Conservation (phyloP, 2,797 vertebrate species). For the Mormyrus proboscirostris region DNA sequence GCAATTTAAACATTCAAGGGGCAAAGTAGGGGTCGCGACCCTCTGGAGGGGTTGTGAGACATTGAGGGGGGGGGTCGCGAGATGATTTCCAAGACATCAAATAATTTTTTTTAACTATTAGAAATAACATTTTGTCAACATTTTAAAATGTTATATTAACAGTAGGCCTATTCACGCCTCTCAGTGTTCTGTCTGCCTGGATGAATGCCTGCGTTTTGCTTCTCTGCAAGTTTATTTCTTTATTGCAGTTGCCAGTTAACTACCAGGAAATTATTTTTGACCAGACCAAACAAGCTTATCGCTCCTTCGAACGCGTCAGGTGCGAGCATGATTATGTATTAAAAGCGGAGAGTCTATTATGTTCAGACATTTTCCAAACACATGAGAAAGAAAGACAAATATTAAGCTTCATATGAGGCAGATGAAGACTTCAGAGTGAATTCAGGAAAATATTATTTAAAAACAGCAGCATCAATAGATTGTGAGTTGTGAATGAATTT, state of each 20-base stretch:
- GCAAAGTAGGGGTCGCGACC: too few species aligned
- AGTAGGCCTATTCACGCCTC: not conserved
- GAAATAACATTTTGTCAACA: too few species aligned
- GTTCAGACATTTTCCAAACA: not conserved
- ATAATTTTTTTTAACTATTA: too few species aligned
- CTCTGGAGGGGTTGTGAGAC: too few species aligned
- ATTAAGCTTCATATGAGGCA: not conserved
- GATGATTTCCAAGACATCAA: too few species aligned
- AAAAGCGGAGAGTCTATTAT: not conserved
- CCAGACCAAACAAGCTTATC: not conserved
- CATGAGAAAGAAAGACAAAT: not conserved
- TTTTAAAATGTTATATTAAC: too few species aligned
- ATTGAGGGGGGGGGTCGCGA: too few species aligned
- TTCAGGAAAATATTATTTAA: not conserved
- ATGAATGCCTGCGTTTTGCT: not conserved
- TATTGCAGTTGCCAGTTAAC: not conserved
- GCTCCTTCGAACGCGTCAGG: not conserved
- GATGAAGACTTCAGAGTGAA: not conserved
- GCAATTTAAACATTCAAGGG: too few species aligned
- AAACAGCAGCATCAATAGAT: too few species aligned
- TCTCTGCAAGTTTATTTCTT: not conserved
- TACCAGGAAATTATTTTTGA: slow-evolving; percentile 13
- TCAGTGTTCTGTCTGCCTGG: not conserved
- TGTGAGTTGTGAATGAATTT: not conserved
- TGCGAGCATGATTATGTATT: not conserved